Evolutionary conservation across 2,113 vertebrate genomes (phyloP), one percentile per base, ranked within the genome.

Genomic region (Romanogobio albipinnatus): DNA sequence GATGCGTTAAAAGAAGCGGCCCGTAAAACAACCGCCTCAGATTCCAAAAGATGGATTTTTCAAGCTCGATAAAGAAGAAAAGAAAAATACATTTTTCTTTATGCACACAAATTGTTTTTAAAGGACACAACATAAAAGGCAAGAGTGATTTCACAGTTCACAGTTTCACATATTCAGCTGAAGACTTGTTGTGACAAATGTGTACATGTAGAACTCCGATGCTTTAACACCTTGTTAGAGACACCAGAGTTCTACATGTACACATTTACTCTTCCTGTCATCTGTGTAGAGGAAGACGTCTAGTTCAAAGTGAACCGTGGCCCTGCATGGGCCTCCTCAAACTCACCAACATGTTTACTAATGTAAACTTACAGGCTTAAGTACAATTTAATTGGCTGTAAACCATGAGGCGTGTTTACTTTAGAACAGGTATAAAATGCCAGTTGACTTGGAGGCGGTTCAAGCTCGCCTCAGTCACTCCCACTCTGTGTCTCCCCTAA

Each of bases 301-400:
- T 75, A 49, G 71, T 78, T 82, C 87, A 87, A 91, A 92, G 91
- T 91, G 88, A 89, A 87, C 87, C 66, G 56, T 81, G 84, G 88
- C 81, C 85, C 81, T 58, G 36, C 36, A 39, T 39, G 22, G 85
- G 84, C 86, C 89, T 91, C 90, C 80, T 92, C 93, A 95, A 94
- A 94, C 93, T 94, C 95, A 94, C 94, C 92, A 78, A 92, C 94
- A 93, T 96, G 94, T 96, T 97, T 96, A 96, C 95, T 95, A 93
- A 93, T 93, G 94, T 96, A 98, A 97, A 96, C 94, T 59, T 85
- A 22, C 45, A 45, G 53, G 81, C 91, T 89, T 94, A 96, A 98
- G 95, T 94, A 95, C 95, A 94, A 94, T 97, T 97, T 96, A 97
- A 98, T 96, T 96, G 96, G 96, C 95, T 96, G 95, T 96, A 96